These are phyloP conservation scores for Catharus bicknelli DNA, from an alignment of 2,113 vertebrate genomes.

Conservation along the genomic window DNA sequence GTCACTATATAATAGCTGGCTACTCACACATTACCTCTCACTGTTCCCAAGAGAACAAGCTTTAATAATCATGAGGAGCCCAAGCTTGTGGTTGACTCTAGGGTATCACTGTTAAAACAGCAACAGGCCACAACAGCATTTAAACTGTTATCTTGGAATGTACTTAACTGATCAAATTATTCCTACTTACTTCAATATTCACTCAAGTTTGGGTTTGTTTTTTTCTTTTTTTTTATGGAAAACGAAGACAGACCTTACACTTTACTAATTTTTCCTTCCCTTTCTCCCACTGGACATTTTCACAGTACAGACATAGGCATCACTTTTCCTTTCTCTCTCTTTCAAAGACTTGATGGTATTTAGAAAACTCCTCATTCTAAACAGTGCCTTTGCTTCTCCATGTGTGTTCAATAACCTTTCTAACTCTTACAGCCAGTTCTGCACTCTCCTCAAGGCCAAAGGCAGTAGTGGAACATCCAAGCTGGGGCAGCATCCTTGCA, in stretches of 20 bases:
- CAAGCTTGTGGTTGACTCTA: not conserved
- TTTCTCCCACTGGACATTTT: not conserved
- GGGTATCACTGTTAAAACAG: not conserved
- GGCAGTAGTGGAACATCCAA: fast-evolving
- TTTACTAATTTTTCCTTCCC: not conserved
- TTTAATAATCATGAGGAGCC: not conserved
- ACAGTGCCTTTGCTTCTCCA: not conserved
- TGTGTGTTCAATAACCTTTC: not conserved
- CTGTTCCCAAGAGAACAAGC: not conserved
- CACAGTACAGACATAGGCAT: not conserved
- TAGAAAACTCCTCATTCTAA: not conserved
- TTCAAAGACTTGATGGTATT: not conserved
- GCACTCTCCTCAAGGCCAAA: not conserved
- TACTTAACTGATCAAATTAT: not conserved
- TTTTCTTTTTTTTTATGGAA: not conserved
- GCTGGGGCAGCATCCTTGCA: not conserved
- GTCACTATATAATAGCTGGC: not conserved
- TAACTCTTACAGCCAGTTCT: not conserved
- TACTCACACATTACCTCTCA: not conserved
- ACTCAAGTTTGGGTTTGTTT: no score
- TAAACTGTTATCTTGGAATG: fast-evolving
- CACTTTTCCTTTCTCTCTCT: not conserved
- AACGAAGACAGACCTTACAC: not conserved
- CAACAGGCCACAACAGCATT: not conserved
- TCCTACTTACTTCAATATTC: not conserved